These are phyloP conservation scores for Anarrhichthys ocellatus DNA, from an alignment of 2,113 vertebrate species.

Conservation along the genomic window DNA sequence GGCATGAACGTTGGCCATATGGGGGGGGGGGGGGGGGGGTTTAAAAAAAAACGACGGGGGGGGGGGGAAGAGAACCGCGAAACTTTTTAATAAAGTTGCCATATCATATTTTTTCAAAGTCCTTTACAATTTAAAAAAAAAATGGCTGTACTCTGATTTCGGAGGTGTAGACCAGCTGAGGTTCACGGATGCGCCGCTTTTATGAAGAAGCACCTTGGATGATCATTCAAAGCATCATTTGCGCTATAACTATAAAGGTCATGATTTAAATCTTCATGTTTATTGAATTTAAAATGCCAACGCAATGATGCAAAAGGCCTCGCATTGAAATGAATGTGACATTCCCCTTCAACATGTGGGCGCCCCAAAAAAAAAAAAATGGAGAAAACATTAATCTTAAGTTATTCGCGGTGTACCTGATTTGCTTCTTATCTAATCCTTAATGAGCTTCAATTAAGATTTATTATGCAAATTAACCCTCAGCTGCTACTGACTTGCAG, in stretches of 20 bases:
- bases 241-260: neutral
- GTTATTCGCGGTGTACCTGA: constrained; percentile 82
- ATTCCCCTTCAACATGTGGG: constrained; percentile 29
- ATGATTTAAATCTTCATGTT: neutral
- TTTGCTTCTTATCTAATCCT: constrained; percentile 86
- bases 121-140: constrained; percentile 3
- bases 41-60: too few relatives aligned
- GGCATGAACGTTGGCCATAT: constrained; percentile 69
- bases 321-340: constrained; percentile 37
- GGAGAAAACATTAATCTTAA: constrained; percentile 80
- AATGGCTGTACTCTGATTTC: constrained; percentile 37
- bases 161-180: constrained; percentile 24
- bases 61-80: too few relatives aligned
- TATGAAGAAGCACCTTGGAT: neutral
- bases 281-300: neutral
- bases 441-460: constrained; percentile 88
- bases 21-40: neutral
- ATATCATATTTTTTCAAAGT: constrained; percentile 33
- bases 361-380: constrained; percentile 22
- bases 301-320: neutral
- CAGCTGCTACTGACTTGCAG: constrained; percentile 79
- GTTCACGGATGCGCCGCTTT: constrained; percentile 3
- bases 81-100: constrained; percentile 53
- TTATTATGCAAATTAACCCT: constrained; percentile 88
- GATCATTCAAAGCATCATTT: constrained; percentile 8